Base-by-base conservation (phyloP, 2,888 invertebrate species). In the Cryptus viduatorius region DNA sequence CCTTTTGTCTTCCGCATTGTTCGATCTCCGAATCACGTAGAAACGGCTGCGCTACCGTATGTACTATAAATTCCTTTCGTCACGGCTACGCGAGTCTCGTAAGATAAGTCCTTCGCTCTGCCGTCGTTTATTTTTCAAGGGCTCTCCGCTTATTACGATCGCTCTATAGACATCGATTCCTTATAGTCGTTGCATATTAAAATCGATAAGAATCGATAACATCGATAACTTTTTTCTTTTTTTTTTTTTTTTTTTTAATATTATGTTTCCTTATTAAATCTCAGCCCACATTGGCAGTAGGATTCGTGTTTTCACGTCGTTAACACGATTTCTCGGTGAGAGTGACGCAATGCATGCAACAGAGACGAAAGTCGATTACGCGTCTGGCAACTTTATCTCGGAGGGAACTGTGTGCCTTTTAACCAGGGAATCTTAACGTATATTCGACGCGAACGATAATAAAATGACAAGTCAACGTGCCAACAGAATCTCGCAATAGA, bases 1-100 rank as follows among this genome's bases (percentile, higher is more conserved):
- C 86, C 64, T 56, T 59, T 64, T 46, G 53, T 29, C 69, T 56
- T 90, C 89, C 90, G 90, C 88, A 86, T 90, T 87, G 85, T 81
- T 82, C 24, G 82, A 73, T 12, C 71, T 56, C 31, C 59, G 24
- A 10, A 29, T 29, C 5, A 44, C 44, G 44, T 71, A 53, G 77
- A 77, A 80, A 80, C 65, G 73, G 42, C n/a, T 65, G 46, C 37
- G 31, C 48, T 24, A 12, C 42, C n/a, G 59, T 19, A 12, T 42
- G 59, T 72, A 44, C 72, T 46, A 46, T 46, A 56, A 59, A 50
- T 72, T 72, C 44, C 59, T 42, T 37, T 59, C 72, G 59, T 59
- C 59, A 59, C 44, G 44, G 4, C 59, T 44, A 59, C 31, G 44
- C 59, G 24, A 14, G 14, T 29, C 31, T 5, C 14, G 24, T 14